phyloP scores from a whole-genome alignment of 1,140 invertebrate genomes.

The Drosophila biarmipes region DNA sequence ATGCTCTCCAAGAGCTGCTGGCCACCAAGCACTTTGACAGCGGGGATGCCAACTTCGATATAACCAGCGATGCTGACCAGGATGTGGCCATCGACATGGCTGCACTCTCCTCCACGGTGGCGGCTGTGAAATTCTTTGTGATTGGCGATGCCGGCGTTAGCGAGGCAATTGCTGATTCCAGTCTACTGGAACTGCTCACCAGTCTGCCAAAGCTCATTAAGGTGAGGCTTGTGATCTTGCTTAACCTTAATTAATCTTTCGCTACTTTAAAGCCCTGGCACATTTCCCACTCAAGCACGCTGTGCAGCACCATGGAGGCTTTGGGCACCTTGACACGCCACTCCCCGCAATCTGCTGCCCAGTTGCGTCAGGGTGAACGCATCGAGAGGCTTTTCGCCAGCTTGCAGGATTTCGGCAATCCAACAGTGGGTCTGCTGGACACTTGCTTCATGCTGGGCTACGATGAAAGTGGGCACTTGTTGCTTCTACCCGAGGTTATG shows the following conservation, averaged over 20 bases:
- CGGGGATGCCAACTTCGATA: slow-evolving; percentile 68
- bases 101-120: slow-evolving; percentile 62
- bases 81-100: slow-evolving; percentile 71
- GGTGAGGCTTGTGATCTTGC: slow-evolving; percentile 3
- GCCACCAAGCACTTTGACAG: slow-evolving; percentile 73
- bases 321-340: slow-evolving; percentile 58
- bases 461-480: slow-evolving; percentile 69
- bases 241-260: neutral
- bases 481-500: slow-evolving; percentile 76
- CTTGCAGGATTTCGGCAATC: slow-evolving; percentile 73
- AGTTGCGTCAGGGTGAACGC: slow-evolving; percentile 52
- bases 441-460: slow-evolving; percentile 84
- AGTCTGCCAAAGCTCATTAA: slow-evolving; percentile 63
- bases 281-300: slow-evolving; percentile 49
- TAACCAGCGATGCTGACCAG: slow-evolving; percentile 65
- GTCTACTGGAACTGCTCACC: slow-evolving; percentile 74
- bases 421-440: slow-evolving; percentile 77
- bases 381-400: slow-evolving; percentile 79
- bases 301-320: slow-evolving; percentile 67
- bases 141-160: slow-evolving; percentile 25
- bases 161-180: slow-evolving; percentile 71
- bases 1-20: slow-evolving; percentile 76
- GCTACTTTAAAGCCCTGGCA: slow-evolving; percentile 59
- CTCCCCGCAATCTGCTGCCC: slow-evolving; percentile 43
- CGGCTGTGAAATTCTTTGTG: slow-evolving; percentile 64